Conservation (phyloP, 2,797 vertebrate species). For the Parauchenoglanis punctatus region DNA sequence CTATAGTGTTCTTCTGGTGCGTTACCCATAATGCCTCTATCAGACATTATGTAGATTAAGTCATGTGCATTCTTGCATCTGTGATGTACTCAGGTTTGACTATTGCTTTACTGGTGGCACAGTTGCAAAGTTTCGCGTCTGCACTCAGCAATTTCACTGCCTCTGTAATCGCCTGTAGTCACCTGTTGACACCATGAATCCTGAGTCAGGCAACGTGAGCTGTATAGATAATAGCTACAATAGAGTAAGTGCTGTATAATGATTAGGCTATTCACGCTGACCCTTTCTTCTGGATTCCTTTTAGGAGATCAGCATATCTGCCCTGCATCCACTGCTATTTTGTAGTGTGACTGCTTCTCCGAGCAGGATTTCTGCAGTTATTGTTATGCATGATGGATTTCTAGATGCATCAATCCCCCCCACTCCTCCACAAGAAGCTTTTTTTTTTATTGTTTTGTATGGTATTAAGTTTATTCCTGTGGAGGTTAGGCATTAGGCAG, state of each 20-base stretch:
- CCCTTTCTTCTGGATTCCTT: conserved; percentile 62
- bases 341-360: conserved; percentile 67
- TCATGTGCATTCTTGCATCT: conserved; percentile 37
- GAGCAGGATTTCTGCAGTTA: conserved; percentile 63
- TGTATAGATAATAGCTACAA: conserved; percentile 72
- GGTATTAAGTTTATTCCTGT: not conserved
- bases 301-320: conserved; percentile 72
- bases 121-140: conserved; percentile 27
- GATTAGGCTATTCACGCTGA: conserved; percentile 69
- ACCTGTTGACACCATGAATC: conserved; percentile 57
- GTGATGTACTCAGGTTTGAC: not conserved
- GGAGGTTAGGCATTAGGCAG: not conserved
- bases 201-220: conserved; percentile 63
- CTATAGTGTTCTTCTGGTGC: not conserved
- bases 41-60: conserved; percentile 46
- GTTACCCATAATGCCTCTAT: conserved; percentile 48
- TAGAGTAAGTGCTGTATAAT: conserved; percentile 73
- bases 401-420: not conserved
- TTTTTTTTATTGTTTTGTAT: not conserved
- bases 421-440: not conserved
- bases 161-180: conserved; percentile 72
- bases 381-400: conserved; percentile 59
- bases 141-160: conserved; percentile 58
- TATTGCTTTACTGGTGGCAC: conserved; percentile 48
- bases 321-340: conserved; percentile 64